These are phyloP conservation scores for Apistogramma diplotaenia DNA, from an alignment of 2,113 vertebrate species.

Conservation along the genomic window DNA sequence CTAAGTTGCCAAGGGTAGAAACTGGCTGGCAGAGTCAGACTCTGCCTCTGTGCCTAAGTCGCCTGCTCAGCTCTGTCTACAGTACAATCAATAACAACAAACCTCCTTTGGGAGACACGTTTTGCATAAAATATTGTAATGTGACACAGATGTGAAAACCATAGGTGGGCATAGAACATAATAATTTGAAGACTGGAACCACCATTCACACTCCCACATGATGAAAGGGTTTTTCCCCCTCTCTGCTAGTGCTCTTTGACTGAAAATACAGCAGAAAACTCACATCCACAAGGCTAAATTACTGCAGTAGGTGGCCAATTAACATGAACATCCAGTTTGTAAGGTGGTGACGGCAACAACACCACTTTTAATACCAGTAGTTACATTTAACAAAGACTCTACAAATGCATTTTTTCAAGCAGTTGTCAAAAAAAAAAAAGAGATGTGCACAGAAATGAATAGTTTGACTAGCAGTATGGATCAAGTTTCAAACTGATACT, in stretches of 20 bases:
- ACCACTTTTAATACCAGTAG: neutral
- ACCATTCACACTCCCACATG: neutral
- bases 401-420: neutral
- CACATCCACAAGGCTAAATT: neutral
- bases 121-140: neutral
- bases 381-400: neutral
- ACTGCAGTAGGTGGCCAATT: neutral
- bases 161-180: neutral
- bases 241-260: neutral
- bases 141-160: conserved; percentile 20
- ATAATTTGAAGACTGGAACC: neutral
- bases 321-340: neutral
- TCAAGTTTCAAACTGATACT: neutral
- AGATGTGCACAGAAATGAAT: too few relatives aligned
- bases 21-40: conserved; percentile 20
- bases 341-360: neutral
- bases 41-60: conserved; percentile 11
- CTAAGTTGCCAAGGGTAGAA: conserved; percentile 20
- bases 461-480: neutral
- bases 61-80: conserved; percentile 26
- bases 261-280: neutral
- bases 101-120: conserved; percentile 3
- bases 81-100: conserved; percentile 30
- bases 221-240: neutral
- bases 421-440: too few relatives aligned